Conservation (phyloP, 2,797 vertebrate genomes). For the Cottoperca gobio region DNA sequence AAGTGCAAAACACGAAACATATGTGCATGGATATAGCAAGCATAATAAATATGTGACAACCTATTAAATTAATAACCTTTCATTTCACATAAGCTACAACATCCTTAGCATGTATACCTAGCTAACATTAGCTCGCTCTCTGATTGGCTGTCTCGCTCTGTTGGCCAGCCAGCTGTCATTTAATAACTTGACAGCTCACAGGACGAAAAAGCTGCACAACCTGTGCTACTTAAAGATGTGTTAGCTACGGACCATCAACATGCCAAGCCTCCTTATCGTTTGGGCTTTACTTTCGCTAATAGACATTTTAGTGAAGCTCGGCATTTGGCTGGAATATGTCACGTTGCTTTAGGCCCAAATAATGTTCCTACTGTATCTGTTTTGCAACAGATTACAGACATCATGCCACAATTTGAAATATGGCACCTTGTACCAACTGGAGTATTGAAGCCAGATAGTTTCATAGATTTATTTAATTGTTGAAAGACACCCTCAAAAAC, state of each 20-base stretch:
- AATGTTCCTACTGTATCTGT: slow-evolving; percentile 26
- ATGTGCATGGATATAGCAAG: neutral
- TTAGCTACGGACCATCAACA: slow-evolving; percentile 35
- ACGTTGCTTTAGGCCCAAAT: slow-evolving; percentile 55
- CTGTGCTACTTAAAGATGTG: slow-evolving; percentile 32
- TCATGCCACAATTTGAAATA: slow-evolving; percentile 13
- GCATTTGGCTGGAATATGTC: slow-evolving; percentile 52
- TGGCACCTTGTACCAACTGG: neutral
- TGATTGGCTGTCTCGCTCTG: slow-evolving; percentile 71
- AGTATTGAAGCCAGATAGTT: neutral
- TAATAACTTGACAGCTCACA: slow-evolving; percentile 71
- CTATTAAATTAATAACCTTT: neutral
- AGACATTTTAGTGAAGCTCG: slow-evolving; percentile 5
- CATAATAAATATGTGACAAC: neutral
- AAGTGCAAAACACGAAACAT: neutral
- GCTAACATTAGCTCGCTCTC: slow-evolving; percentile 57
- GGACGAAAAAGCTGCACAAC: slow-evolving; percentile 33
- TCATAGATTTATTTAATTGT: neutral
- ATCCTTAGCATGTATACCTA: slow-evolving; percentile 64
- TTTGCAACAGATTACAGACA: slow-evolving; percentile 25
- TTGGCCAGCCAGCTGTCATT: slow-evolving; percentile 69
- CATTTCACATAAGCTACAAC: slow-evolving; percentile 36
- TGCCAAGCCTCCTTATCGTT: neutral
- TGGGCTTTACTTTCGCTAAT: slow-evolving; percentile 1
- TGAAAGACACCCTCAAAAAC: neutral